Evolutionary conservation across 2,888 invertebrate genomes (phyloP), one percentile per base, ranked within the genome.

Genomic region (Hirtodrosophila trivittata): DNA sequence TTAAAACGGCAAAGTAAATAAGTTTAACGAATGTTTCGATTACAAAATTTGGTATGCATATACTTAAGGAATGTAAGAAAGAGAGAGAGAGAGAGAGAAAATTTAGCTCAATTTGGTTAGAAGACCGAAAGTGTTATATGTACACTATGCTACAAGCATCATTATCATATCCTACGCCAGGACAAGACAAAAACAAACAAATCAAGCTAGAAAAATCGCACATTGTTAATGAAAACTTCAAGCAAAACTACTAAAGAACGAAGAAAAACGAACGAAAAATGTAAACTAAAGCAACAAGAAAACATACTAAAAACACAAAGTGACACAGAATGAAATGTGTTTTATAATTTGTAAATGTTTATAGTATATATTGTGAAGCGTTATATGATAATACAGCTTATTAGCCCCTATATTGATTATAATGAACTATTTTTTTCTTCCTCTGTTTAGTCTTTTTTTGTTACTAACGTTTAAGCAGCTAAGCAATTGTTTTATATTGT

Each of bases 141-240:
- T 77, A 83, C 83, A 85, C 68, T 81, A 75, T 78, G 78, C 78
- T 78, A 72, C 62, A 81, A 84, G 81, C 77, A 77, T 59, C 49
- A 57, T 51, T 59, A 68, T 54, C 62, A 68, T 58, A 66, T 62
- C 73, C 66, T 58, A 43, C 33, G 7, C 30, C 68, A 38, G 16
- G 38, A 14, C 16, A 10, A 33, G 12, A 33, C 33, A 33, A 10
- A 13, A 30, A 30, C 9, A 30, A 9, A 14, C 39, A 38, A 14
- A 38, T 25, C n/a, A 52, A 63, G 71, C 58, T 59, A 59, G 38
- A 63, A 60, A 21, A 78, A 70, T 66, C 63, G 75, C 78, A 81
- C 78, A 77, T 66, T 84, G 77, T 84, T 77, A 60, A 56, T 16
- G 41, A 60, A 57, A 63, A 62, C 38, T 14, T n/a, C n/a, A n/a